Base-by-base conservation (phyloP, 2,888 invertebrate genomes). In the Bombyx huttoni region DNA sequence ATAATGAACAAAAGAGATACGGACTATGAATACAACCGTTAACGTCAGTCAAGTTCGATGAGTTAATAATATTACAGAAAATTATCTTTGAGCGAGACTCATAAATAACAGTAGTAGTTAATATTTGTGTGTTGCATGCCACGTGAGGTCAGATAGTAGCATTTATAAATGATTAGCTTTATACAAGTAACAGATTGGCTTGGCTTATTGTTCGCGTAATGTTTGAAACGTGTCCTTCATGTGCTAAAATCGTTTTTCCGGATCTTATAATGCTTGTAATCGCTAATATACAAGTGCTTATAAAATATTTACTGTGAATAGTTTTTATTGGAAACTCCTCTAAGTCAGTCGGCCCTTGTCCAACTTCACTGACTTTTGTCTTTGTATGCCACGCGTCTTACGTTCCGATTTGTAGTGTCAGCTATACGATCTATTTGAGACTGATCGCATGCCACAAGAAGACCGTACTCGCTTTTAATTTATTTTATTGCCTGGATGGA, bases 41-140 rank as follows among this genome's bases (percentile, higher is more conserved):
- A 68, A 64, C 68, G 67, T 72, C 70, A 68, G 67, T 57, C 51
- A 48, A 54, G 54, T 59, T 58, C 68, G 78, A 79, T 78, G 77
- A 77, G 79, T 79, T 75, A 77, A 79, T 78, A 73, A 73, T 75
- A 72, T 73, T 65, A 68, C 62, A 73, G 68, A 66, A 73, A 73
- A 78, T 79, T 77, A 78, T 77, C 73, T 75, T 59, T 55, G 61
- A 70, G 62, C 68, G 67, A 64, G 64, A 61, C 56, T 66, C 77
- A 78, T 81, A 77, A 78, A 81, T 78, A 71, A 74, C 60, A 65
- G 70, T 70, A 50, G 73, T 66, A 73, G 75, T 76, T 78, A 73
- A 78, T 80, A 78, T 81, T 80, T 75, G 69, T 68, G 62, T 61
- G 65, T 63, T 68, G 66, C 74, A 67, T 71, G 70, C 65, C 59